Evolutionary conservation across 2,797 vertebrate genomes (phyloP).

Genomic region (Syndactyla subalaris): DNA sequence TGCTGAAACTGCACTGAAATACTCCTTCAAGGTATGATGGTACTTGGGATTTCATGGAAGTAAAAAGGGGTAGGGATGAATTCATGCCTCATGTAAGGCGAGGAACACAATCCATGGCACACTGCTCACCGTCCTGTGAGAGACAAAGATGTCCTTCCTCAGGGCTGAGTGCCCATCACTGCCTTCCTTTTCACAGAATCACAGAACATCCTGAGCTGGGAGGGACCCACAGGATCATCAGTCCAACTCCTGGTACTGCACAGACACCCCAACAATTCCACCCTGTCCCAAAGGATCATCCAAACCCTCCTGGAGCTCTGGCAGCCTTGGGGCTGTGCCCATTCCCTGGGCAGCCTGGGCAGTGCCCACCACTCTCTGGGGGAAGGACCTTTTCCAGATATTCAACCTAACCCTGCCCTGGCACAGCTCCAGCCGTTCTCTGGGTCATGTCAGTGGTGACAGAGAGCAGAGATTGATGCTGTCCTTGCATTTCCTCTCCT

Average conservation of each 20-base stretch:
- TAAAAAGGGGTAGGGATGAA: background rate
- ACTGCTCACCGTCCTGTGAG: fast-evolving
- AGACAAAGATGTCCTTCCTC: background rate
- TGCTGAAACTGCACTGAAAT: background rate
- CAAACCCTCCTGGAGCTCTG: fast-evolving
- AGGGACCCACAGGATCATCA: background rate
- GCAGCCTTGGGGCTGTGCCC: background rate
- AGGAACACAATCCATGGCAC: too few relatives aligned
- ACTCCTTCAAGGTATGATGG: background rate
- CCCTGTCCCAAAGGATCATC: background rate
- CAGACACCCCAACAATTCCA: background rate
- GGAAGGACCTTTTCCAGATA: background rate
- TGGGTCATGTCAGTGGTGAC: background rate
- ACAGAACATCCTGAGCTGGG: background rate
- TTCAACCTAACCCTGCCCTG: fast-evolving
- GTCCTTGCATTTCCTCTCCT: background rate
- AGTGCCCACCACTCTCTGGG: background rate
- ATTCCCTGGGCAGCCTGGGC: background rate
- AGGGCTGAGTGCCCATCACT: fast-evolving
- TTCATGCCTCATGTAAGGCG: fast-evolving
- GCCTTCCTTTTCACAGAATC: background rate
- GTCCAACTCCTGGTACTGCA: background rate
- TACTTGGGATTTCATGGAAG: background rate
- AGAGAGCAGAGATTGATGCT: background rate
- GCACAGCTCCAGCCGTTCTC: fast-evolving